A percentile compares a stretch with the other conserved stretches of the same genome.
These are phyloP conservation scores for Myanophis thanlyinensis DNA, from an alignment of 2,113 vertebrate genomes.

Conservation along the genomic window DNA sequence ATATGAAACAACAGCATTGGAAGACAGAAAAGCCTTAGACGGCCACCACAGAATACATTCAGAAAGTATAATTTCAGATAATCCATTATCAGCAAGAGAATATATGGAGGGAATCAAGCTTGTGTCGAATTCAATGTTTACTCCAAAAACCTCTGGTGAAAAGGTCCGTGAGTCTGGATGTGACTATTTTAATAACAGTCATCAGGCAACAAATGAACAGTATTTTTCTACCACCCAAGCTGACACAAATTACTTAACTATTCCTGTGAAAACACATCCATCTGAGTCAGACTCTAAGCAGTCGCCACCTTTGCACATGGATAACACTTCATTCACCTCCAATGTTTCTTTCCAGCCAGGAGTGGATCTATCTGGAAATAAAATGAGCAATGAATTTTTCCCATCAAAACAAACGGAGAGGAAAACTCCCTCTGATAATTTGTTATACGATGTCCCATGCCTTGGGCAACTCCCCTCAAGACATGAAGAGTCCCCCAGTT, in stretches of 20 bases:
- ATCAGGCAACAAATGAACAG: neutral
- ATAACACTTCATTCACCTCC: rapidly evolving
- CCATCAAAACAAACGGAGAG: neutral
- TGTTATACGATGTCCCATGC: rapidly evolving
- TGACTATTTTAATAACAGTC: neutral
- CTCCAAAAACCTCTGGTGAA: neutral
- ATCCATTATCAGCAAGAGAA: neutral
- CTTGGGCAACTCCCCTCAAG: constrained; percentile 23
- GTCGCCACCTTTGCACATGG: neutral
- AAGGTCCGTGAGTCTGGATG: neutral
- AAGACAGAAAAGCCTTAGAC: neutral
- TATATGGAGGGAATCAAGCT: neutral
- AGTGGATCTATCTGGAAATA: constrained; percentile 20
- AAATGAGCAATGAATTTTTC: neutral
- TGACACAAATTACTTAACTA: constrained; percentile 58
- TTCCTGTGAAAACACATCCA: constrained; percentile 47
- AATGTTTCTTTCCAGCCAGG: rapidly evolving
- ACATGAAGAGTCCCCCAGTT: constrained; percentile 13
- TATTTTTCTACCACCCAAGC: neutral
- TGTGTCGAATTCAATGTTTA: neutral
- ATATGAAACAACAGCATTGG: neutral
- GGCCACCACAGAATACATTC: neutral
- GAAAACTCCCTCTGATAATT: rapidly evolving
- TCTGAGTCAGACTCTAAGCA: constrained; percentile 20
- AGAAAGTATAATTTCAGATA: neutral